Evolutionary conservation across 35 echinoderm and acorn worm genomes (phyloP).

Genomic region (Heliocidaris erythrogramma): DNA sequence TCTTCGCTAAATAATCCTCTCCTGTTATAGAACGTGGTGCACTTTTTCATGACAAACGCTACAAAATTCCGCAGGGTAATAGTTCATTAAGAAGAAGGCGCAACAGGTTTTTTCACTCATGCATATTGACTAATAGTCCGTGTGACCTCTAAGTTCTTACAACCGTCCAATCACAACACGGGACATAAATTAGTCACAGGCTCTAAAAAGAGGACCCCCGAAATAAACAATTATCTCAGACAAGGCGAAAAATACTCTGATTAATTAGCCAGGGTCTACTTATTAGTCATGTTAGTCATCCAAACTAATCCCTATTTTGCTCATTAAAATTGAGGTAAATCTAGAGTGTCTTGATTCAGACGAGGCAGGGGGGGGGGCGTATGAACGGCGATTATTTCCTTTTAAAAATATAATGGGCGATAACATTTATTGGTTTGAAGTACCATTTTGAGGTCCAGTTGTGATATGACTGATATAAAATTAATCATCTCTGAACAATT

Average conservation of each 20-base stretch:
- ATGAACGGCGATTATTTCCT: no score
- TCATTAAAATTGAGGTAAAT: neutral
- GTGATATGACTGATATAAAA: no score
- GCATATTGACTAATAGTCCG: neutral
- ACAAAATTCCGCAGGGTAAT: constrained; percentile 1
- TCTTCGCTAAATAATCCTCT: neutral
- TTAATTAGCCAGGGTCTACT: neutral
- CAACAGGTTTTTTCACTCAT: neutral
- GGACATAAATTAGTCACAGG: neutral
- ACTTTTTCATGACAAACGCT: neutral
- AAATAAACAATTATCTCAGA: constrained; percentile 4
- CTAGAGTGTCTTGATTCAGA: neutral
- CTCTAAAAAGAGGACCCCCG: neutral
- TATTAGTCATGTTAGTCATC: constrained; percentile 2
- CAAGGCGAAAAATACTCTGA: neutral
- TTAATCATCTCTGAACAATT: no score
- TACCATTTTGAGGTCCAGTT: no score
- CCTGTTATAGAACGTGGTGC: neutral
- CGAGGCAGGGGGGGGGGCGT: neutral
- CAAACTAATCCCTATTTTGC: neutral
- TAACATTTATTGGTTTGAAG: no score
- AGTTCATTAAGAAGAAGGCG: neutral
- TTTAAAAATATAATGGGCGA: no score
- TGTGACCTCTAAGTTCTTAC: neutral
- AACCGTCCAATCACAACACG: neutral